phyloP scores from a whole-genome alignment of 2,797 vertebrate genomes.

The Hippoglossus hippoglossus region DNA sequence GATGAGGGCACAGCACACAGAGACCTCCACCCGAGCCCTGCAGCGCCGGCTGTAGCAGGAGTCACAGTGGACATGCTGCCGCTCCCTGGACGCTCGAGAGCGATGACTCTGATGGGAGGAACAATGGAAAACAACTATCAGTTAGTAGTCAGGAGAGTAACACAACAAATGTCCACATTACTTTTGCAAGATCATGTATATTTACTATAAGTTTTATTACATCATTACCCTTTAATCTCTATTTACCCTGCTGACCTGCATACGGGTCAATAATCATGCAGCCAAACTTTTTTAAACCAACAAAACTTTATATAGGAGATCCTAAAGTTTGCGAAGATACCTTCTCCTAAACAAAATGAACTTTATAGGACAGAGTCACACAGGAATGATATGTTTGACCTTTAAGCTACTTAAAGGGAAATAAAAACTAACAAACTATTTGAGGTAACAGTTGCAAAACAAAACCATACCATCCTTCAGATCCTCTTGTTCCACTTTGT shows the following conservation, averaged over 20 bases:
- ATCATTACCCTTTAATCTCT: neutral
- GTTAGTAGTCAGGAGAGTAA: neutral
- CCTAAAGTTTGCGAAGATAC: neutral
- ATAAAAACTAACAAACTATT: neutral
- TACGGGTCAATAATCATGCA: neutral
- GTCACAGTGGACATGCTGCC: constrained; percentile 91
- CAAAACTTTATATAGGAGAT: neutral
- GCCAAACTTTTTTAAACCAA: neutral
- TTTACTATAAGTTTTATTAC: neutral
- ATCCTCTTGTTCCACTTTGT: constrained; percentile 30
- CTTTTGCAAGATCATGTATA: too few relatives aligned
- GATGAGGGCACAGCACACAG: constrained; percentile 89
- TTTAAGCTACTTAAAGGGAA: neutral
- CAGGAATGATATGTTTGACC: neutral
- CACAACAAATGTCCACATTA: too few relatives aligned
- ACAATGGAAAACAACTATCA: neutral
- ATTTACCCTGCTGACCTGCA: neutral
- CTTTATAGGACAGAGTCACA: too few relatives aligned
- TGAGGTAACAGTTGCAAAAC: constrained; percentile 1
- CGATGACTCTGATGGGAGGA: constrained; percentile 50
- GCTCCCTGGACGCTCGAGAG: constrained; percentile 46
- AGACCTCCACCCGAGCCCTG: constrained; percentile 71
- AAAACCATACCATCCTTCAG: constrained; percentile 67
- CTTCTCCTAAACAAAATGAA: too few relatives aligned
- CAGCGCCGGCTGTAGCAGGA: constrained; percentile 90